Conservation (phyloP, 2,113 vertebrate species). For the Amphiprion ocellaris region DNA sequence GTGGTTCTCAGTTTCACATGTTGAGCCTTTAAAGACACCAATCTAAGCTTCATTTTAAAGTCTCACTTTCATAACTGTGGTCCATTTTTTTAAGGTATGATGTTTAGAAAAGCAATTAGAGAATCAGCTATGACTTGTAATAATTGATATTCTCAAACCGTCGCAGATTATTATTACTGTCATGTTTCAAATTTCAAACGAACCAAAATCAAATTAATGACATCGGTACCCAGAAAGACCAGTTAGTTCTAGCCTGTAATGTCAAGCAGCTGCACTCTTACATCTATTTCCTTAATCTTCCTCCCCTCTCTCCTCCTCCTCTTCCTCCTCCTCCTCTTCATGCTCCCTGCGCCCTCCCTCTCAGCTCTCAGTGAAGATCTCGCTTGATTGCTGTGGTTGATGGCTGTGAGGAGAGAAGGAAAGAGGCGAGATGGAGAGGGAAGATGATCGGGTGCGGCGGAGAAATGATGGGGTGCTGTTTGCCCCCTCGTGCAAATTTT, state of each 20-base stretch:
- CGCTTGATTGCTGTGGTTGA: slow-evolving; percentile 71
- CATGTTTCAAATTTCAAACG: slow-evolving; percentile 2
- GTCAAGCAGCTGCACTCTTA: slow-evolving; percentile 68
- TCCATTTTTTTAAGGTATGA: neutral
- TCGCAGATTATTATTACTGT: neutral
- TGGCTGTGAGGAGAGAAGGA: slow-evolving; percentile 55
- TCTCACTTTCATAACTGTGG: neutral
- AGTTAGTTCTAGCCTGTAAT: slow-evolving; percentile 48
- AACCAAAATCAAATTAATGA: slow-evolving; percentile 21
- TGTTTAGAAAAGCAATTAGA: neutral
- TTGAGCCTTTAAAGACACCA: no score
- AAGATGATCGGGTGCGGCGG: slow-evolving; percentile 65
- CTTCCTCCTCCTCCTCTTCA: slow-evolving; percentile 45
- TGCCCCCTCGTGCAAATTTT: slow-evolving; percentile 53
- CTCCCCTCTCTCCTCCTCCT: slow-evolving; percentile 27
- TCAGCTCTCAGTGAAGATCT: slow-evolving; percentile 49
- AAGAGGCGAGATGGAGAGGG: slow-evolving; percentile 62
- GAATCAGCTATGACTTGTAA: neutral
- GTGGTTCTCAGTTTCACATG: no score
- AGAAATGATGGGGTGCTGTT: slow-evolving; percentile 62
- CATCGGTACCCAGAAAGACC: slow-evolving; percentile 29
- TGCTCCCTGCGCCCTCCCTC: slow-evolving; percentile 37
- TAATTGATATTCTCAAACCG: slow-evolving; percentile 1
- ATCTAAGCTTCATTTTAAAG: neutral
- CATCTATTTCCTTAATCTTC: slow-evolving; percentile 55